These are phyloP conservation scores for Mormyrus iriodes DNA, from an alignment of 2,113 vertebrate species.

Conservation along the genomic window DNA sequence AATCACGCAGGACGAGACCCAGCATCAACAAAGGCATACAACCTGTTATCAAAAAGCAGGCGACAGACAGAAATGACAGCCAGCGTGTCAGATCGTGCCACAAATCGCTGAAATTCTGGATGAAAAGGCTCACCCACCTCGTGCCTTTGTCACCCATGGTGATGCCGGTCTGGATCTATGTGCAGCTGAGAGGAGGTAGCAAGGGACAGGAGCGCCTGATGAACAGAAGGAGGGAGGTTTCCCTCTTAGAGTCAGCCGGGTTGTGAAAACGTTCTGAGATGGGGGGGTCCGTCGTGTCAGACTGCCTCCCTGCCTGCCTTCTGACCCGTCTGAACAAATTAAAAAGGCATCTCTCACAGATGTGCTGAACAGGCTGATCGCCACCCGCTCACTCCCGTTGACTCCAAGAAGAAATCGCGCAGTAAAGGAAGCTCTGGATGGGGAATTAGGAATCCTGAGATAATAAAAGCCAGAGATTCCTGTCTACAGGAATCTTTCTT, in stretches of 20 bases:
- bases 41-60: neutral
- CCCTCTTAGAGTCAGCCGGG: constrained; percentile 10
- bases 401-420: neutral
- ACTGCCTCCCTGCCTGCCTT: neutral
- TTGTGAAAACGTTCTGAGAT: neutral
- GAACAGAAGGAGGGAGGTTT: neutral
- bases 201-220: neutral
- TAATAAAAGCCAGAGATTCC: constrained; percentile 28
- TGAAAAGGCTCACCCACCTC: constrained; percentile 35
- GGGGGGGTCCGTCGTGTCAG: constrained; percentile 12
- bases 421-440: neutral
- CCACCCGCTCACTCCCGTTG: neutral
- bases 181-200: neutral
- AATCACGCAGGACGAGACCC: neutral
- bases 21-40: constrained; percentile 3
- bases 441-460: neutral
- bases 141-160: constrained; percentile 51
- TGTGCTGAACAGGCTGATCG: constrained; percentile 1
- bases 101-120: neutral
- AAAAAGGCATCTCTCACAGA: constrained; percentile 34
- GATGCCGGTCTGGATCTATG: neutral
- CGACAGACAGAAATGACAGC: neutral
- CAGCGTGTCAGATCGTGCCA: neutral
- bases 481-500: constrained; percentile 29
- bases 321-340: constrained; percentile 33